Conservation (phyloP, 2,797 vertebrate genomes). For the Microchirus variegatus region DNA sequence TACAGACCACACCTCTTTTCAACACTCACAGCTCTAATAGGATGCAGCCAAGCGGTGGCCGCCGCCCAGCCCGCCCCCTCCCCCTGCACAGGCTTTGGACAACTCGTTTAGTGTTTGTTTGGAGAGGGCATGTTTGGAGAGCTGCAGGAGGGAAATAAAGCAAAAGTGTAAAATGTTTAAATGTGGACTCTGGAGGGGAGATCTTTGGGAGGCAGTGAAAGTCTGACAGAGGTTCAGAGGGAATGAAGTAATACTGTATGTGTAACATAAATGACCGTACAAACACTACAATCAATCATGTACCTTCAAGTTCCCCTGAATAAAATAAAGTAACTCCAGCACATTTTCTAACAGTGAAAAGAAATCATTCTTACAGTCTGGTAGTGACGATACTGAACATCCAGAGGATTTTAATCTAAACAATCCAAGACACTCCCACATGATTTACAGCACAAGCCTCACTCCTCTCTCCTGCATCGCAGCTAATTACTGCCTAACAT, state of each 20-base stretch:
- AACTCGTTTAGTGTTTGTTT: slow-evolving; percentile 68
- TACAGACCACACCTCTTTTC: slow-evolving; percentile 79
- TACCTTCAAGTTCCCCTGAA: slow-evolving; percentile 2
- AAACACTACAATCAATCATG: not conserved
- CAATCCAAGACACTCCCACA: slow-evolving; percentile 45
- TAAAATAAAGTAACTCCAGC: slow-evolving; percentile 15
- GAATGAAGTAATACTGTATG: not conserved
- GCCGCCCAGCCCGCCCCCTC: slow-evolving; percentile 61
- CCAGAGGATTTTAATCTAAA: slow-evolving; percentile 48
- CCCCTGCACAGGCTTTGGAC: slow-evolving; percentile 22
- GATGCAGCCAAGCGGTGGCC: slow-evolving; percentile 64
- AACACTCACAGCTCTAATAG: slow-evolving; percentile 79
- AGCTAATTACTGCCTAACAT: slow-evolving; percentile 40
- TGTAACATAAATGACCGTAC: slow-evolving; percentile 1
- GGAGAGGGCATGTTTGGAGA: slow-evolving; percentile 59
- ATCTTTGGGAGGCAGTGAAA: slow-evolving; percentile 11
- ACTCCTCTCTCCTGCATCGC: slow-evolving; percentile 21
- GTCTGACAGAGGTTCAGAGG: not conserved
- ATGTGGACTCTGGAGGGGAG: slow-evolving; percentile 4
- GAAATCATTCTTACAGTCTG: slow-evolving; percentile 2
- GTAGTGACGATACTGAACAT: slow-evolving; percentile 14
- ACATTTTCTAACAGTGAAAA: slow-evolving; percentile 7
- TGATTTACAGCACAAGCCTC: slow-evolving; percentile 43
- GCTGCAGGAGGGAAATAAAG: slow-evolving; percentile 49
- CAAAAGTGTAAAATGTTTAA: slow-evolving; percentile 44